These are phyloP conservation scores for Ganaspis brasiliensis DNA, from an alignment of 2,888 invertebrate species.

Conservation along the genomic window DNA sequence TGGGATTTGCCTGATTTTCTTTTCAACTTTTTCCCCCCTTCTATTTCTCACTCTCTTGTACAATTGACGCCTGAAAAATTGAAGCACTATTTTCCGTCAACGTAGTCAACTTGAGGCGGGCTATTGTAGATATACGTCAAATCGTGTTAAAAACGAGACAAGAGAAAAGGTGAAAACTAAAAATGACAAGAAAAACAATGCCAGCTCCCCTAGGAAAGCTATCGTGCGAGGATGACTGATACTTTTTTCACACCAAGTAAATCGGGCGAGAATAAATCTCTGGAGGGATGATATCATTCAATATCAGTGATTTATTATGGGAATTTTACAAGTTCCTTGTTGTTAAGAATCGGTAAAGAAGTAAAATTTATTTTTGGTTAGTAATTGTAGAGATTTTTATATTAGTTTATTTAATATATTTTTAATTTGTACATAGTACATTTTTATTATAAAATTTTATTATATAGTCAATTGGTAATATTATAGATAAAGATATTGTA, in stretches of 20 bases:
- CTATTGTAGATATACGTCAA: not conserved
- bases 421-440: no score
- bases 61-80: conserved; percentile 32
- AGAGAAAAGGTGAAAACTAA: not conserved
- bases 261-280: conserved; percentile 22
- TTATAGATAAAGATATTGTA: no score
- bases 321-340: no score
- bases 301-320: conserved; percentile 24
- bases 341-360: no score
- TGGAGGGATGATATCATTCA: conserved; percentile 28
- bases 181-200: conserved; percentile 28
- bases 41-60: conserved; percentile 23
- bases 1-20: conserved; percentile 42
- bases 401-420: no score
- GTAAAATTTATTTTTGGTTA: no score
- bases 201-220: not conserved
- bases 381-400: no score
- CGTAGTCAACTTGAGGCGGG: conserved; percentile 5
- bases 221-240: conserved; percentile 25
- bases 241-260: conserved; percentile 4
- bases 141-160: not conserved
- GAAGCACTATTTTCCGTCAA: conserved; percentile 27
- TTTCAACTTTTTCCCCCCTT: conserved; percentile 15
- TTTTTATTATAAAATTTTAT: no score
- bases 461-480: no score